phyloP scores from a whole-genome alignment of 2,113 vertebrate genomes.

The Muntiacus muntjak region DNA sequence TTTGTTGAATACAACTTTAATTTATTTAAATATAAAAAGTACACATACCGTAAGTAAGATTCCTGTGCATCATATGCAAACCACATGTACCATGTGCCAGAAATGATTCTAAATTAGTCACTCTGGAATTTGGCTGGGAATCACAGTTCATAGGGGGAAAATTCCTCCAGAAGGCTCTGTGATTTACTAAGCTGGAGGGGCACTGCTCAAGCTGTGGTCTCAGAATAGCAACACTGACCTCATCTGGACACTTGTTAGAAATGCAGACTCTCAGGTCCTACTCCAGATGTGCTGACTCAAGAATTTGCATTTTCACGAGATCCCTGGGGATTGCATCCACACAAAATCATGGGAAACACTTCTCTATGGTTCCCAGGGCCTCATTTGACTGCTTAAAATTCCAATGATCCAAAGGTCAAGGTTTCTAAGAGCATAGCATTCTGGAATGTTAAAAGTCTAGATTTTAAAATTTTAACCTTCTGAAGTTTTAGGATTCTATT shows the following conservation, averaged over 20 bases:
- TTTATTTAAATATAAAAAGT: neutral
- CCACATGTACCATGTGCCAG: no score
- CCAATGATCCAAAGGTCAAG: neutral
- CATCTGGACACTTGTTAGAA: neutral
- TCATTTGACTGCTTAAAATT: neutral
- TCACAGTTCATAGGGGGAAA: no score
- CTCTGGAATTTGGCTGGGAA: neutral
- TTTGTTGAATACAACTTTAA: neutral
- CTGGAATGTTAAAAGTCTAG: neutral
- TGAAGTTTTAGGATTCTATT: neutral
- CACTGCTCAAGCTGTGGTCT: rapidly evolving
- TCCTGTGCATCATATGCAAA: neutral
- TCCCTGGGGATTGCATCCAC: no score
- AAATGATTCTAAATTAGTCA: neutral
- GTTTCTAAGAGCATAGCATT: neutral
- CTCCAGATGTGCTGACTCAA: neutral
- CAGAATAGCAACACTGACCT: neutral
- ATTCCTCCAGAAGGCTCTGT: neutral
- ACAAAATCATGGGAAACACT: neutral
- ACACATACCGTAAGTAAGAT: neutral
- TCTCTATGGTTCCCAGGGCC: neutral
- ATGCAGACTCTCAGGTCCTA: neutral
- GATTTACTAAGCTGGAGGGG: neutral
- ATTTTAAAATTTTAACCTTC: neutral
- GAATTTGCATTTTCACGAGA: neutral